Evolutionary conservation across 1,140 invertebrate genomes (phyloP), one percentile per base, ranked within the genome.

Genomic region (Plodia interpunctella): DNA sequence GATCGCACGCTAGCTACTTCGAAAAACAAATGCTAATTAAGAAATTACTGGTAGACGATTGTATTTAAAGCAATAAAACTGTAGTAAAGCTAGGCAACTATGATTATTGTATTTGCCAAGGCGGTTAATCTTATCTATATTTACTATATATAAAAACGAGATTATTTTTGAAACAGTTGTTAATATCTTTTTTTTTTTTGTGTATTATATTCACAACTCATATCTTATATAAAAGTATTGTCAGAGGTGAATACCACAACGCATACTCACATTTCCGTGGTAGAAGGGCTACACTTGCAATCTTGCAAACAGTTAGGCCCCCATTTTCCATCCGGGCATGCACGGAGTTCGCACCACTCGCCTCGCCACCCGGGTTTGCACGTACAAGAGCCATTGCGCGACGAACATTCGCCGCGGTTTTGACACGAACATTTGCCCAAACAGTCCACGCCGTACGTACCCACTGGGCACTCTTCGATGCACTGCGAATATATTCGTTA

Each of bases 351-450:
- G 80, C 97, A 98, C 50, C 84, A 90, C 13, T 83, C 74, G 0
- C 97, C 97, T 5, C 70, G 91, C 95, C 96, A 98, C 0, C 97
- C 97, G 1, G 91, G 78, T 13, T 87, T 80, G 80, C 97, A 98
- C 6, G 86, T 73, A 72, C 96, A 98, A 0, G 86, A 83, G 2
- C 96, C 97, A 74, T 94, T 90, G 0, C 90, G 82, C 19, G 92
- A 79, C 49, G 93, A 92, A 80, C 97, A 98, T 20, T 84, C 90
- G 2, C 93, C 96, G 49, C 91, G 94, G 83, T 98, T 96, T 76
- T 92, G 76, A 85, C 98, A 99, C 19, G 81, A 83, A 70, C 97
- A 98, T 51, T 89, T 88, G 53, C 91, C 81, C 18, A 90, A 83
- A 75, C 97, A 98, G 67, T 96, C 94, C 17, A 92, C 66, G 10